phyloP scores from a whole-genome alignment of 2,888 invertebrate species.

The Acrocyrtus sp. region DNA sequence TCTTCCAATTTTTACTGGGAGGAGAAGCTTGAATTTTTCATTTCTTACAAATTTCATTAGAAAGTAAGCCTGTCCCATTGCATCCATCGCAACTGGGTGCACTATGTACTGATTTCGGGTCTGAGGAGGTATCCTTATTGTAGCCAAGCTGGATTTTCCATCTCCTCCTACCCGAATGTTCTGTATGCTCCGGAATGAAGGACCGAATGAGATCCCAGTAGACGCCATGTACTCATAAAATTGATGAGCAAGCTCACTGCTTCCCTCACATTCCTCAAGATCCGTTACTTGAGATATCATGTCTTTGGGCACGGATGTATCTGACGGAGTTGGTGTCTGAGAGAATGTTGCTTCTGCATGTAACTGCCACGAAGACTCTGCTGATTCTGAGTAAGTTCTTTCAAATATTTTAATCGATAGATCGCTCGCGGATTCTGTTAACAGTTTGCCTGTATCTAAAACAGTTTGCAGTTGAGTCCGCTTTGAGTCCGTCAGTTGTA shows the following conservation, averaged over 20 bases:
- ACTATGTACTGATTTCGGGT: background rate
- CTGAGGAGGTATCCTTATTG: background rate
- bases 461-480: background rate
- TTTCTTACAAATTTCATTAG: too few species aligned
- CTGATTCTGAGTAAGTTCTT: too few species aligned
- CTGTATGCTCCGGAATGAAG: constrained; percentile 1
- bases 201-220: constrained; percentile 17
- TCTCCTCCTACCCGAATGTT: constrained; percentile 17
- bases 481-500: background rate
- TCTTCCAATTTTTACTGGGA: too few species aligned
- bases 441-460: too few species aligned
- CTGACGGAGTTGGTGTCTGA: background rate
- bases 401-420: too few species aligned
- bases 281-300: background rate
- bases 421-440: too few species aligned
- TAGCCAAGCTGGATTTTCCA: background rate
- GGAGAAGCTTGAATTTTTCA: too few species aligned
- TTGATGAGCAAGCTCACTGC: background rate
- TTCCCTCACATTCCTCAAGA: constrained; percentile 6
- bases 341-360: constrained; percentile 38
- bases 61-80: constrained; percentile 26
- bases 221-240: constrained; percentile 13
- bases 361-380: constrained; percentile 16
- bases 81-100: constrained; percentile 18
- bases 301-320: background rate